These are phyloP conservation scores for Caenorhabditis wallacei DNA, from an alignment of 2,888 invertebrate species.

Conservation along the genomic window DNA sequence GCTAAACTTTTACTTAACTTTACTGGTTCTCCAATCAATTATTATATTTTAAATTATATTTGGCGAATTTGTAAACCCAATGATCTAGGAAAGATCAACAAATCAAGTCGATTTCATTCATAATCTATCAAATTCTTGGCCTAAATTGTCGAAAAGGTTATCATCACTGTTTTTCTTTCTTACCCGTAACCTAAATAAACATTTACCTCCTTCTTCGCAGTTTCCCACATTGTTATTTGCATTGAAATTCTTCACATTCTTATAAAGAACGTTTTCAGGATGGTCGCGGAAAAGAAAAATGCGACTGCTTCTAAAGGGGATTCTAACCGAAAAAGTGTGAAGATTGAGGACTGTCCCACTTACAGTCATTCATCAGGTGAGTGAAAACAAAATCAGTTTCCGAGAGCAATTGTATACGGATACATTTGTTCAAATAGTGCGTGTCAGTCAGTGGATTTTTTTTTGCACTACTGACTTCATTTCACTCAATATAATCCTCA, in stretches of 20 bases:
- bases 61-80: background rate
- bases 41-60: background rate
- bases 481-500: constrained; percentile 34
- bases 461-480: constrained; percentile 2
- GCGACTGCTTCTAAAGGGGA: constrained; percentile 49
- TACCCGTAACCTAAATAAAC: constrained; percentile 38
- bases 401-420: background rate
- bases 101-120: background rate
- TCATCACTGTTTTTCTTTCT: constrained; percentile 9
- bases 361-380: constrained; percentile 65
- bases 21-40: background rate
- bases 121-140: constrained; percentile 6
- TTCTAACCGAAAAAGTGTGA: constrained; percentile 54
- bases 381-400: constrained; percentile 10
- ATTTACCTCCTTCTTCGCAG: constrained; percentile 24
- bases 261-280: constrained; percentile 31
- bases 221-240: constrained; percentile 17
- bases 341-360: constrained; percentile 64
- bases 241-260: constrained; percentile 39
- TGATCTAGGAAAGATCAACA: background rate
- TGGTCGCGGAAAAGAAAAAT: constrained; percentile 46
- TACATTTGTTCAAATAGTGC: constrained; percentile 58
- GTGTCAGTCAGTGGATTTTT: constrained; percentile 14
- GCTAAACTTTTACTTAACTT: background rate
- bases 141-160: constrained; percentile 20